Evolutionary conservation across 2,888 invertebrate species (phyloP).

Genomic region (Acrocyrtus sp.): DNA sequence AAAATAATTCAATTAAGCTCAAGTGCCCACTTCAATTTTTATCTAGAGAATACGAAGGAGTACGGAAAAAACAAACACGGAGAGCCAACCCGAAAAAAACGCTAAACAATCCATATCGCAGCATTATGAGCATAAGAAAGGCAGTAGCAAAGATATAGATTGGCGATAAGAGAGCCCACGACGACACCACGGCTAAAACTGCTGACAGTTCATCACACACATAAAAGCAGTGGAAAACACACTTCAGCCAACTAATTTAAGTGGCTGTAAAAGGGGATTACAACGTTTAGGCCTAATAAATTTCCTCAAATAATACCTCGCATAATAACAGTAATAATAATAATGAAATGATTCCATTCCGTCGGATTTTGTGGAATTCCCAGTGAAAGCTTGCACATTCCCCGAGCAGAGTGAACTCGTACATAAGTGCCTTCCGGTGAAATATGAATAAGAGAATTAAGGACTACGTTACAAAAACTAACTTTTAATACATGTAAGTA

Average conservation of each 20-base stretch:
- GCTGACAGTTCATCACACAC: slow-evolving; percentile 42
- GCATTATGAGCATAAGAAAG: not conserved
- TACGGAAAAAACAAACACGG: too few relatives aligned
- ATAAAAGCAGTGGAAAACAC: slow-evolving; percentile 20
- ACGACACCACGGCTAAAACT: slow-evolving; percentile 8
- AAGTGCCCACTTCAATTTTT: slow-evolving; percentile 46
- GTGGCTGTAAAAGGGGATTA: slow-evolving; percentile 55
- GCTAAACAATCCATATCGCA: slow-evolving; percentile 5
- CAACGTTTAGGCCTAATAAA: slow-evolving; percentile 53
- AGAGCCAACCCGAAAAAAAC: not conserved
- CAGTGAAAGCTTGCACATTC: slow-evolving; percentile 2
- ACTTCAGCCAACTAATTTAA: slow-evolving; percentile 46
- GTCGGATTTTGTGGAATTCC: slow-evolving; percentile 50
- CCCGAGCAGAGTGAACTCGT: not conserved
- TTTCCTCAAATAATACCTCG: slow-evolving; percentile 46
- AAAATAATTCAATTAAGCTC: slow-evolving; percentile 48
- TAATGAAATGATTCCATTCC: slow-evolving; percentile 52
- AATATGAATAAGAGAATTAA: not conserved
- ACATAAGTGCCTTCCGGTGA: not conserved
- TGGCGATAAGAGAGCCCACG: too few relatives aligned
- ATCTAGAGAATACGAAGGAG: not conserved
- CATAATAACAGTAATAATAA: slow-evolving; percentile 50
- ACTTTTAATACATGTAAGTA: not conserved
- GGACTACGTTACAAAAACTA: not conserved
- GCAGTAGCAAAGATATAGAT: too few relatives aligned